These are phyloP conservation scores for Cataglyphis hispanica DNA, from an alignment of 1,140 invertebrate genomes.

Conservation along the genomic window DNA sequence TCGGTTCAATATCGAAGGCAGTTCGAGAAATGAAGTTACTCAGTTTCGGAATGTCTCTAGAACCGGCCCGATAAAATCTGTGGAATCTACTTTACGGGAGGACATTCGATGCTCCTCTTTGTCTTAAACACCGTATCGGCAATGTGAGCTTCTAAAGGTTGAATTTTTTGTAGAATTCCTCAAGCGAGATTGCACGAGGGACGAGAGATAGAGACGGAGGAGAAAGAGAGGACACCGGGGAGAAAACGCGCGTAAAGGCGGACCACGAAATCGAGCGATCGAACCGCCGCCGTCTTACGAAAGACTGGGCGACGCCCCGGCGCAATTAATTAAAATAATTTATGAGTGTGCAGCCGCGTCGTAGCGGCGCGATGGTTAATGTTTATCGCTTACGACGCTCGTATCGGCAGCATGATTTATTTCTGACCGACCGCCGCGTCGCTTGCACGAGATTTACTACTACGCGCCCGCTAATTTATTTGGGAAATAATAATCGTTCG, in stretches of 20 bases:
- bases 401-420: constrained; percentile 61
- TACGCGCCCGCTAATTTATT: constrained; percentile 54
- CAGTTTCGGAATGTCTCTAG: constrained; percentile 47
- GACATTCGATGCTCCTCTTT: constrained; percentile 43
- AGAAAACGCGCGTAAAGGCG: neutral
- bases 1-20: constrained; percentile 40
- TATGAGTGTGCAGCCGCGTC: constrained; percentile 29
- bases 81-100: constrained; percentile 51
- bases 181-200: constrained; percentile 23
- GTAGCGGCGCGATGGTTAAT: constrained; percentile 48
- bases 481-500: constrained; percentile 58
- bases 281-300: constrained; percentile 16
- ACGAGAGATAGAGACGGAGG: neutral
- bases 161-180: constrained; percentile 54
- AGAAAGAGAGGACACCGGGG: neutral
- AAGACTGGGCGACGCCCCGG: constrained; percentile 10
- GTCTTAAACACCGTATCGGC: constrained; percentile 50
- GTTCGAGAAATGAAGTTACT: constrained; percentile 62
- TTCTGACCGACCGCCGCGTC: constrained; percentile 22
- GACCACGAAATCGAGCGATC: neutral
- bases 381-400: constrained; percentile 58
- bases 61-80: constrained; percentile 50
- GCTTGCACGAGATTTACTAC: constrained; percentile 55
- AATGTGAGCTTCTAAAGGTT: constrained; percentile 51
- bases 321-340: constrained; percentile 57